phyloP scores from a whole-genome alignment of 2,113 vertebrate genomes.

The Muscicapa adusta region DNA sequence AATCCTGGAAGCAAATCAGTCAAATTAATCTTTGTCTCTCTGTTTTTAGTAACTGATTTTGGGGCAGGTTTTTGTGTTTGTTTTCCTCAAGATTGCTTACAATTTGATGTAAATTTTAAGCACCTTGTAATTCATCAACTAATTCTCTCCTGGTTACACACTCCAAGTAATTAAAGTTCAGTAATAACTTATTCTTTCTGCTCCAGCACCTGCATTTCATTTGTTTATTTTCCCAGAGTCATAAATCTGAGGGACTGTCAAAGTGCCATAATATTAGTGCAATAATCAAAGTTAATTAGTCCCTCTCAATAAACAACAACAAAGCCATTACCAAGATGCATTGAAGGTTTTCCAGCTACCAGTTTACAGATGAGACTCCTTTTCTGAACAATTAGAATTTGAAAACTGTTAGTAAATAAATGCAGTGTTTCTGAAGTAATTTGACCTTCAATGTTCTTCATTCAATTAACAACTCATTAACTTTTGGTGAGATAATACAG shows the following conservation, averaged over 20 bases:
- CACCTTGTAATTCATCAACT: constrained; percentile 87
- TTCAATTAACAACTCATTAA: constrained; percentile 30
- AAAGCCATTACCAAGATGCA: constrained; percentile 77
- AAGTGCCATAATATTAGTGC: constrained; percentile 96
- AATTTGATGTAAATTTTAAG: constrained; percentile 78
- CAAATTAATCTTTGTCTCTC: constrained; percentile 41
- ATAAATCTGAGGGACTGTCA: constrained; percentile 97
- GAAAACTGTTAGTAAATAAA: constrained; percentile 36
- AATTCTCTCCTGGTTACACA: constrained; percentile 85
- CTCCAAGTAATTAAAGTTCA: constrained; percentile 98
- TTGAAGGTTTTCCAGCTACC: constrained; percentile 66
- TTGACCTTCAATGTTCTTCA: constrained; percentile 5
- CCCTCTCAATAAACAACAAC: constrained; percentile 82
- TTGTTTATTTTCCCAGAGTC: constrained; percentile 98
- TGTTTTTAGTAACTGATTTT: constrained; percentile 27
- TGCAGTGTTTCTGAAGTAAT: background rate
- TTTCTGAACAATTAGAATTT: constrained; percentile 56
- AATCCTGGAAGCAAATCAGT: constrained; percentile 23
- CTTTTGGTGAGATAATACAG: background rate
- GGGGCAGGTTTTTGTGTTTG: background rate
- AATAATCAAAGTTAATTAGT: constrained; percentile 99
- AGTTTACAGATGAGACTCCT: constrained; percentile 44
- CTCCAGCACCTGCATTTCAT: constrained; percentile 99
- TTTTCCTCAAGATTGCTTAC: constrained; percentile 65
- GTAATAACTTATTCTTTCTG: constrained; percentile 99